Evolutionary conservation across 2,888 invertebrate genomes (phyloP).

Genomic region (Muschampia plurimacula): DNA sequence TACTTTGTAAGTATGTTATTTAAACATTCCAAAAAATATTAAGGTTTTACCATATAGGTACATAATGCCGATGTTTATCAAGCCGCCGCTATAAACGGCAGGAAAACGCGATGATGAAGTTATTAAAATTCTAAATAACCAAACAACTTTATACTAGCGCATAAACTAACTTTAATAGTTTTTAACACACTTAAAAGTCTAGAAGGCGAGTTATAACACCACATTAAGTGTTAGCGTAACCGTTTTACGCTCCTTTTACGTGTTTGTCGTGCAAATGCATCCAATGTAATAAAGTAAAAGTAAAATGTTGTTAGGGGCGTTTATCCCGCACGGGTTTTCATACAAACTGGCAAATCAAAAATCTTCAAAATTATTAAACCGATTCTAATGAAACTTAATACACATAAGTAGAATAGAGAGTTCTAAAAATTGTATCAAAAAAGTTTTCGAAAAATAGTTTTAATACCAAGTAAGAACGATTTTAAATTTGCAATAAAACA

Average conservation of each 20-base stretch:
- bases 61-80: not conserved
- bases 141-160: not conserved
- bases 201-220: slow-evolving; percentile 34
- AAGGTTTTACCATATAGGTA: no score
- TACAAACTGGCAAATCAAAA: no score
- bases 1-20: no score
- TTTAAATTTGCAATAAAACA: no score
- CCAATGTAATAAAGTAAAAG: slow-evolving; percentile 73
- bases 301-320: slow-evolving; percentile 36
- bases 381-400: no score
- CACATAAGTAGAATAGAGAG: no score
- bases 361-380: no score
- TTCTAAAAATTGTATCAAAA: no score
- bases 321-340: no score
- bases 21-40: no score
- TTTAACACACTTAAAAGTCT: slow-evolving; percentile 3
- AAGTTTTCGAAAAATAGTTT: no score
- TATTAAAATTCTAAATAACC: not conserved
- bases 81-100: not conserved
- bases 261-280: slow-evolving; percentile 67
- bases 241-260: slow-evolving; percentile 53
- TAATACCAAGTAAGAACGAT: no score
- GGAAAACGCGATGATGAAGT: not conserved
- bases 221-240: slow-evolving; percentile 44
- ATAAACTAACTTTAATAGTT: slow-evolving; percentile 10